These are phyloP conservation scores for Cariama cristata DNA, from an alignment of 2,113 vertebrate genomes.

Conservation along the genomic window DNA sequence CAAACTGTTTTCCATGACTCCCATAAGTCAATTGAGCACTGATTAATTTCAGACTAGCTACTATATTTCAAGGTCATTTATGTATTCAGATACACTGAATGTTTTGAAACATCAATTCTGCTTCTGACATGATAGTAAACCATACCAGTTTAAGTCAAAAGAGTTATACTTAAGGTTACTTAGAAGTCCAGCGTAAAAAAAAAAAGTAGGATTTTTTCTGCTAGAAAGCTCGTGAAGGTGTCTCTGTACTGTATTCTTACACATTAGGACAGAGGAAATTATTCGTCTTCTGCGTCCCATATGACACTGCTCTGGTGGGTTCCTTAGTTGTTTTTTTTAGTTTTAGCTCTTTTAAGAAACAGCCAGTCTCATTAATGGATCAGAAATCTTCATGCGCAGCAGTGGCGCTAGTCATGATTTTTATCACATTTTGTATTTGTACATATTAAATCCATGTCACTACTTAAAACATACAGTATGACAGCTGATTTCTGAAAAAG, in stretches of 20 bases:
- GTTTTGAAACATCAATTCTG: not conserved
- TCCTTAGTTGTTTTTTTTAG: not conserved
- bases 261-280: not conserved
- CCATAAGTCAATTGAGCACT: not conserved
- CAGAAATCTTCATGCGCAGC: not conserved
- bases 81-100: not conserved
- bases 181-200: not conserved
- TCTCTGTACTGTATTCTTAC: not conserved
- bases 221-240: not conserved
- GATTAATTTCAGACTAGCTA: constrained; percentile 4
- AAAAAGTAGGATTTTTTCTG: not conserved
- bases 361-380: not conserved
- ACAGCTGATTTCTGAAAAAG: not conserved
- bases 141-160: not conserved
- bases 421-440: not conserved
- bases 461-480: not conserved
- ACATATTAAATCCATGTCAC: not conserved
- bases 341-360: not conserved
- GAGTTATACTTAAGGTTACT: not conserved
- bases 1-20: constrained; percentile 22
- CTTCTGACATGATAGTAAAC: not conserved
- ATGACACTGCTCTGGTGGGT: not conserved
- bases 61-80: not conserved
- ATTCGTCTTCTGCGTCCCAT: not conserved
- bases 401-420: not conserved